Evolutionary conservation across 2,888 invertebrate species (phyloP).

Genomic region (Drosophila paucipuncta): DNA sequence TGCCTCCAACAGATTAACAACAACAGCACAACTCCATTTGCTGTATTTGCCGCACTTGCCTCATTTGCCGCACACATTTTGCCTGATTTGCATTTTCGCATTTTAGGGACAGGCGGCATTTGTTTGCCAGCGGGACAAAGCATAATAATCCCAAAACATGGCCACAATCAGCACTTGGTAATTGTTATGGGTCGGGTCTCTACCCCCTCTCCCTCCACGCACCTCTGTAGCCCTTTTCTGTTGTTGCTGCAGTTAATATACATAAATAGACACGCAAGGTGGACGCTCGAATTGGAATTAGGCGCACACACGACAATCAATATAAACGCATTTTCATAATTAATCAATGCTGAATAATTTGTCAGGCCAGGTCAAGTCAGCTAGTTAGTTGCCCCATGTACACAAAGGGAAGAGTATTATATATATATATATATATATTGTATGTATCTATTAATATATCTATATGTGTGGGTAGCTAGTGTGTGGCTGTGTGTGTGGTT

Average conservation of each 20-base stretch:
- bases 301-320: constrained; percentile 63
- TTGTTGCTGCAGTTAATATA: constrained; percentile 59
- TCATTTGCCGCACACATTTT: constrained; percentile 47
- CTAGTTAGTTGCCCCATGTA: constrained; percentile 26
- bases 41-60: constrained; percentile 43
- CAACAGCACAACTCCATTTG: constrained; percentile 31
- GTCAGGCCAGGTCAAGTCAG: constrained; percentile 53
- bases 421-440: not conserved
- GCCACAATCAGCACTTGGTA: constrained; percentile 54
- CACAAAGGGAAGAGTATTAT: constrained; percentile 2
- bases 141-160: constrained; percentile 71
- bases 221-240: not conserved
- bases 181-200: constrained; percentile 56
- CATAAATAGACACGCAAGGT: constrained; percentile 71
- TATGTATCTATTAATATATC: not conserved
- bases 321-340: constrained; percentile 82
- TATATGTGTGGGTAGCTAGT: constrained; percentile 13
- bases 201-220: not conserved
- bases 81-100: constrained; percentile 58
- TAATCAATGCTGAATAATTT: constrained; percentile 81
- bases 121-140: constrained; percentile 61
- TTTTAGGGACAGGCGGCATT: constrained; percentile 3
- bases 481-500: constrained; percentile 55
- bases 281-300: constrained; percentile 52
- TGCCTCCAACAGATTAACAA: constrained; percentile 47